Percentiles rank a stretch among this genome's conserved stretches.
Evolutionary conservation across 2,888 invertebrate genomes (phyloP).

Genomic region (Gastracanthus pulcherrimus): DNA sequence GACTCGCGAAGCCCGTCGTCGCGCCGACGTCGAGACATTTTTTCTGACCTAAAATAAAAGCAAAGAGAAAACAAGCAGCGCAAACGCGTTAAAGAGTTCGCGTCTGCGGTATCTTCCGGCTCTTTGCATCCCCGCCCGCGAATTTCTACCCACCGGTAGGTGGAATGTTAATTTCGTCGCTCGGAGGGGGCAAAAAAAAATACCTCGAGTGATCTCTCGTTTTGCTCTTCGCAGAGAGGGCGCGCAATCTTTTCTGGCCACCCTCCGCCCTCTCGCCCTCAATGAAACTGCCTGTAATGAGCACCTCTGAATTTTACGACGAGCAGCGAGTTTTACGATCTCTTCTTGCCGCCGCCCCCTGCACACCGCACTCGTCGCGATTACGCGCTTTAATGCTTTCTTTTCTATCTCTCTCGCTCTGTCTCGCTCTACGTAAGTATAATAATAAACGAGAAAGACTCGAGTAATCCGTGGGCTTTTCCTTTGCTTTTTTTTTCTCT

Average conservation of each 20-base stretch:
- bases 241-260: neutral
- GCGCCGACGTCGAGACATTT: neutral
- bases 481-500: neutral
- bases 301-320: slow-evolving; percentile 38
- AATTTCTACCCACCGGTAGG: no score
- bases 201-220: neutral
- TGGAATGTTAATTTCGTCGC: slow-evolving; percentile 23
- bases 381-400: slow-evolving; percentile 11
- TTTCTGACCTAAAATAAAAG: neutral
- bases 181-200: neutral
- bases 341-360: neutral
- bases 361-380: neutral
- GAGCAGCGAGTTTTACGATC: slow-evolving; percentile 8
- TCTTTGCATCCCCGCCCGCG: neutral
- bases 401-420: no score
- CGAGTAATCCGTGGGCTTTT: neutral
- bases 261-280: no score
- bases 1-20: neutral
- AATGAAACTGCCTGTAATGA: slow-evolving; percentile 40
- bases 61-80: neutral
- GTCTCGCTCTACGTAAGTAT: neutral
- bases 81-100: neutral
- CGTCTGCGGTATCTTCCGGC: neutral
- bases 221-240: neutral
- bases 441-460: neutral